phyloP scores from a whole-genome alignment of 1,140 invertebrate species.

The Pseudomyrmex cubaensis region DNA sequence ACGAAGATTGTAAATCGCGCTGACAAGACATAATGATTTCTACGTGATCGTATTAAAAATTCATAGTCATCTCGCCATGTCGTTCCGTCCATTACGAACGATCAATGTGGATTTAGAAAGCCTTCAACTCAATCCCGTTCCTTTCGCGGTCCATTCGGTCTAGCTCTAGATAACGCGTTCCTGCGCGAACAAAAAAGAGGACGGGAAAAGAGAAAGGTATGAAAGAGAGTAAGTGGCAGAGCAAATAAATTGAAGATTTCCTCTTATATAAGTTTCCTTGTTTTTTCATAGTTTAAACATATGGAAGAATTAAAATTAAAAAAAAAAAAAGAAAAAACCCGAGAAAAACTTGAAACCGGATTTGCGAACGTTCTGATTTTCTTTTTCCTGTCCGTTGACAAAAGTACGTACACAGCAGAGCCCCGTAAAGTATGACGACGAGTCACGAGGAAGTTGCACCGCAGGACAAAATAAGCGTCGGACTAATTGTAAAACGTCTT shows the following conservation, averaged over 20 bases:
- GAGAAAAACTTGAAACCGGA: neutral
- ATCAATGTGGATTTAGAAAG: slow-evolving; percentile 51
- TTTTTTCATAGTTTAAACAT: slow-evolving; percentile 14
- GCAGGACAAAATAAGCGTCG: slow-evolving; percentile 45
- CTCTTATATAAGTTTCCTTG: too few species aligned
- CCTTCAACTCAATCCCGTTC: slow-evolving; percentile 31
- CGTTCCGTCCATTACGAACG: slow-evolving; percentile 52
- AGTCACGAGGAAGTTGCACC: neutral
- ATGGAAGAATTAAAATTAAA: neutral
- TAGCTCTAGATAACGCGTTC: neutral
- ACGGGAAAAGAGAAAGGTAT: slow-evolving; percentile 3
- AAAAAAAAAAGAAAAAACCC: neutral
- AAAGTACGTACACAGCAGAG: slow-evolving; percentile 6
- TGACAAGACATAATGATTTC: slow-evolving; percentile 72
- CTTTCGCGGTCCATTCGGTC: slow-evolving; percentile 36
- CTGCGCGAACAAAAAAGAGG: slow-evolving; percentile 2
- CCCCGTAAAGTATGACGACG: neutral
- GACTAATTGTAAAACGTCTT: slow-evolving; percentile 26
- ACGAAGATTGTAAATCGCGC: slow-evolving; percentile 71
- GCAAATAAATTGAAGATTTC: slow-evolving; percentile 21
- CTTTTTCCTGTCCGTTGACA: neutral
- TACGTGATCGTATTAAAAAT: slow-evolving; percentile 72
- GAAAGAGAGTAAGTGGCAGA: neutral
- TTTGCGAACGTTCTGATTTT: slow-evolving; percentile 6
- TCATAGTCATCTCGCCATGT: slow-evolving; percentile 52